Conservation (phyloP, 2,113 vertebrate genomes). For the Ophiodon elongatus region DNA sequence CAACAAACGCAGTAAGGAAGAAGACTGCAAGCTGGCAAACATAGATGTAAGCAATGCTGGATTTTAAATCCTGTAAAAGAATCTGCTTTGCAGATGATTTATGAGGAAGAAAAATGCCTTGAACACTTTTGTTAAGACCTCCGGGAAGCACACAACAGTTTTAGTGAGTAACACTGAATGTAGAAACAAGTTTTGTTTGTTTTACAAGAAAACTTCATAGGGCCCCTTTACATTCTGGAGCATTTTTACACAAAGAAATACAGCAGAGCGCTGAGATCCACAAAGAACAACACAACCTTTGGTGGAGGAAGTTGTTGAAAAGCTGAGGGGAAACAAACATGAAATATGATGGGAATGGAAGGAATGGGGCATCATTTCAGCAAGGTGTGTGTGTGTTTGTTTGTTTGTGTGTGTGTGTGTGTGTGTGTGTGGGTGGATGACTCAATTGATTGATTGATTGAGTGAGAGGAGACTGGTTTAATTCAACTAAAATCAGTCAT, state of each 20-base stretch:
- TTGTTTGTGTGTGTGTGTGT: neutral
- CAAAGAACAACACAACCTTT: too few relatives aligned
- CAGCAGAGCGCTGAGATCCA: neutral
- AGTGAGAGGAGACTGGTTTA: neutral
- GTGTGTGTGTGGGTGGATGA: neutral
- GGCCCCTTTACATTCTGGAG: neutral
- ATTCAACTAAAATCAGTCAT: too few relatives aligned
- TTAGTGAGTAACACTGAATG: neutral
- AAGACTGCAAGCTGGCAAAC: neutral
- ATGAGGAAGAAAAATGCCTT: neutral
- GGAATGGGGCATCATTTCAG: slow-evolving; percentile 34
- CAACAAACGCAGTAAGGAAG: neutral
- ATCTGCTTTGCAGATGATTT: neutral
- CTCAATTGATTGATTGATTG: too few relatives aligned
- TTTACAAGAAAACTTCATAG: neutral
- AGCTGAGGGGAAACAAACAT: neutral
- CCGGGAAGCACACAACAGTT: neutral
- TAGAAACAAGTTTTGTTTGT: neutral
- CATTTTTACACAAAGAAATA: neutral
- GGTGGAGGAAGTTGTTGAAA: neutral
- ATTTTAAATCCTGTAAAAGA: neutral
- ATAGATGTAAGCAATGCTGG: neutral
- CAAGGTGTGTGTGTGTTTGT: neutral
- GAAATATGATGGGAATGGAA: slow-evolving; percentile 30
- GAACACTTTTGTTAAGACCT: neutral